phyloP scores from a whole-genome alignment of 1,140 invertebrate genomes.

The Meloidogyne hapla region DNA sequence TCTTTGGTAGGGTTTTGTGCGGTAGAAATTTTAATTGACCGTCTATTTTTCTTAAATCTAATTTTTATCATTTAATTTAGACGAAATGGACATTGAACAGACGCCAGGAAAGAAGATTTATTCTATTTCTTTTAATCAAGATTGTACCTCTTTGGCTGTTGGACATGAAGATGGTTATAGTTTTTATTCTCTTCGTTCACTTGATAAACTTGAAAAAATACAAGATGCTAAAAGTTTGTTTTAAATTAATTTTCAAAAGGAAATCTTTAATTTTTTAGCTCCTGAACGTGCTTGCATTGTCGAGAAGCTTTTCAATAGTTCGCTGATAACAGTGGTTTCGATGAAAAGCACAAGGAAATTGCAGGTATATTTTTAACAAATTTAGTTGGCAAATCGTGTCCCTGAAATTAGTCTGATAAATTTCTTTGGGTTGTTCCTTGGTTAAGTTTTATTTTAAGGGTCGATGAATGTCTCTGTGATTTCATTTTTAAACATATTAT shows the following conservation, averaged over 20 bases:
- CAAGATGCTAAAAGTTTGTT: conserved; percentile 32
- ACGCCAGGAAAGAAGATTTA: conserved; percentile 28
- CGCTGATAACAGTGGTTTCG: conserved; percentile 89
- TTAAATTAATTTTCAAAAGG: neutral
- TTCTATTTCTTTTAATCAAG: conserved; percentile 49
- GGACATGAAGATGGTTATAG: conserved; percentile 53
- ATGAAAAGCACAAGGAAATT: conserved; percentile 85
- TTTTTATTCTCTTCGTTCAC: conserved; percentile 39
- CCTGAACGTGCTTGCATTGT: conserved; percentile 87
- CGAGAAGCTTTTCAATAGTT: conserved; percentile 92
- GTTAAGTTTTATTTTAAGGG: too few species aligned
- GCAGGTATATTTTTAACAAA: conserved; percentile 92
- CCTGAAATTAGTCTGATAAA: too few species aligned
- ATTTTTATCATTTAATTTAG: neutral
- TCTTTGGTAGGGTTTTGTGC: neutral
- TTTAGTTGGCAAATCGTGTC: neutral
- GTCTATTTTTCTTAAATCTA: neutral
- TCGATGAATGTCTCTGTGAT: too few species aligned
- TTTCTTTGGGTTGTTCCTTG: too few species aligned
- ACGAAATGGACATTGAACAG: conserved; percentile 15
- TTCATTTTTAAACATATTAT: too few species aligned
- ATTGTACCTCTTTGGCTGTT: conserved; percentile 40
- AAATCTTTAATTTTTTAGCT: conserved; percentile 65
- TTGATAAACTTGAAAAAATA: conserved; percentile 50
- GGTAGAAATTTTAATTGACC: neutral